These are phyloP conservation scores for Diplodus puntazzo DNA, from an alignment of 2,797 vertebrate species.

Conservation along the genomic window DNA sequence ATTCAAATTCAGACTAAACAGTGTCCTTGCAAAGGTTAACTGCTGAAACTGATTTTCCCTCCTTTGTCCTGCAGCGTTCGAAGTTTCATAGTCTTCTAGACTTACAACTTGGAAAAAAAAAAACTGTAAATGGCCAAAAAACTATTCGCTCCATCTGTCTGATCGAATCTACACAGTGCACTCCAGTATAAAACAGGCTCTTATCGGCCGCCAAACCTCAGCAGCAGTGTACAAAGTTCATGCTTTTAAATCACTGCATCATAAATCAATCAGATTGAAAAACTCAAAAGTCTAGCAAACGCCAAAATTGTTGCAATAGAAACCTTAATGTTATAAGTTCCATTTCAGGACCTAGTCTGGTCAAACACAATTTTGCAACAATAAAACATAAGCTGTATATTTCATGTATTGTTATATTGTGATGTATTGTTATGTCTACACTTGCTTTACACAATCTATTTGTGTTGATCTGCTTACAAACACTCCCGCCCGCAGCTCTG, in stretches of 20 bases:
- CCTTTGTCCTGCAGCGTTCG: too few species aligned
- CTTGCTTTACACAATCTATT: constrained; percentile 15
- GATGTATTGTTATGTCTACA: constrained; percentile 34
- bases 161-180: constrained; percentile 15
- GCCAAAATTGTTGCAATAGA: constrained; percentile 25
- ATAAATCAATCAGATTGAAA: constrained; percentile 17
- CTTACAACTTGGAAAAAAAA: constrained; percentile 9
- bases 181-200: constrained; percentile 23
- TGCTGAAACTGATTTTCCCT: too few species aligned
- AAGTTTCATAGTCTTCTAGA: background rate
- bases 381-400: constrained; percentile 4
- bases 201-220: constrained; percentile 20
- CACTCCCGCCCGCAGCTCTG: constrained; percentile 12
- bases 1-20: too few species aligned
- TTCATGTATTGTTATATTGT: too few species aligned
- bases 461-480: constrained; percentile 9
- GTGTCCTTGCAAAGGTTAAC: too few species aligned
- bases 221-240: constrained; percentile 17
- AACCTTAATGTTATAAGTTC: constrained; percentile 3
- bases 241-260: constrained; percentile 32
- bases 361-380: constrained; percentile 17
- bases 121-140: constrained; percentile 50
- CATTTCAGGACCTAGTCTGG: constrained; percentile 14
- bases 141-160: constrained; percentile 45
- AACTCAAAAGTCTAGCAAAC: background rate